A percentile compares a stretch with the other conserved stretches of the same genome.
phyloP scores from a whole-genome alignment of 2,797 vertebrate species.

The Ctenochaetus hawaiiensis region DNA sequence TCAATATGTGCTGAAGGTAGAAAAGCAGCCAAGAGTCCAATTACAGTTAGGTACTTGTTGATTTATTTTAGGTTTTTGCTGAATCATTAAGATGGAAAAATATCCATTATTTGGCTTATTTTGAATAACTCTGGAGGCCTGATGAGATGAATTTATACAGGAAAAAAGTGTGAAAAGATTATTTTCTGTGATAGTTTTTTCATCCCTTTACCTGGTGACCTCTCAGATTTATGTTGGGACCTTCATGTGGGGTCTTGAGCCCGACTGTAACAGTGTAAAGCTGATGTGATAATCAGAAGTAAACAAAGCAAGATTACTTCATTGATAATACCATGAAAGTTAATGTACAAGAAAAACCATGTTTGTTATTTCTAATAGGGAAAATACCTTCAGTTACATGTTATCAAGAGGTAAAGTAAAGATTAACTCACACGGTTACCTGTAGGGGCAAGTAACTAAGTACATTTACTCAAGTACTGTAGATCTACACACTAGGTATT shows the following conservation, averaged over 20 bases:
- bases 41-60: neutral
- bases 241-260: too few species aligned
- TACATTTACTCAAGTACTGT: neutral
- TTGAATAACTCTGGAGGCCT: neutral
- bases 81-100: neutral
- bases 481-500: too few species aligned
- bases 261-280: neutral
- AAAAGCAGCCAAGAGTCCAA: neutral
- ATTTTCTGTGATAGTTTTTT: too few species aligned
- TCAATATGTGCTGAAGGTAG: neutral
- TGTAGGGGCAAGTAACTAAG: neutral
- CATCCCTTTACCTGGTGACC: too few species aligned
- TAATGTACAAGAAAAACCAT: neutral
- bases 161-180: too few species aligned
- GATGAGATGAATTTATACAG: neutral
- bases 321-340: neutral
- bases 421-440: neutral
- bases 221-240: too few species aligned
- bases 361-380: neutral
- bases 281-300: neutral
- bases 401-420: neutral
- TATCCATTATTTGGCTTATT: neutral
- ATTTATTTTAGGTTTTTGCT: neutral
- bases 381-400: neutral
- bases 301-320: neutral